These are phyloP conservation scores for Pterois miles DNA, from an alignment of 2,797 vertebrate genomes.

Conservation along the genomic window DNA sequence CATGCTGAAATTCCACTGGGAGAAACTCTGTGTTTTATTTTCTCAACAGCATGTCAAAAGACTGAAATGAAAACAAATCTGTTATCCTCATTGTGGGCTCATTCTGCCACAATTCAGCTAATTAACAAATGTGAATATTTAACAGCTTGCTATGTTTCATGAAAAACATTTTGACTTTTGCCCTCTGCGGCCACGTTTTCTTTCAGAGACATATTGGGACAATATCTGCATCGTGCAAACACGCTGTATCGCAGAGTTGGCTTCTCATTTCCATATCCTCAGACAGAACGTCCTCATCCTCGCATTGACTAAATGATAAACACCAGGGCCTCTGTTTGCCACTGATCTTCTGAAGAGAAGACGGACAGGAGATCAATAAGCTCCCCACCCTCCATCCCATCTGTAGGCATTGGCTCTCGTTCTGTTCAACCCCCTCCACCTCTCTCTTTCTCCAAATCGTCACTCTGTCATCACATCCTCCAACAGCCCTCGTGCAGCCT, in stretches of 20 bases:
- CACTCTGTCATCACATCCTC: conserved; percentile 46
- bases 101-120: conserved; percentile 28
- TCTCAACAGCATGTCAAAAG: conserved; percentile 32
- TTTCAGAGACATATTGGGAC: conserved; percentile 36
- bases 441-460: conserved; percentile 47
- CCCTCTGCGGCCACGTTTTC: conserved; percentile 11
- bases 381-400: conserved; percentile 61
- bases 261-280: conserved; percentile 66
- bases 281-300: conserved; percentile 56
- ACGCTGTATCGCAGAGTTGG: conserved; percentile 43
- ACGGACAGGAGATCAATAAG: conserved; percentile 75
- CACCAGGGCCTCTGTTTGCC: conserved; percentile 70
- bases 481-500: conserved; percentile 27
- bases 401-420: conserved; percentile 65
- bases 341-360: conserved; percentile 69
- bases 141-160: background rate
- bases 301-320: conserved; percentile 72
- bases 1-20: conserved; percentile 31
- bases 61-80: conserved; percentile 53
- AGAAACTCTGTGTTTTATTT: conserved; percentile 22
- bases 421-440: conserved; percentile 33
- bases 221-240: conserved; percentile 46
- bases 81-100: conserved; percentile 25
- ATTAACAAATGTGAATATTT: conserved; percentile 53
- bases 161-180: conserved; percentile 32